These are phyloP conservation scores for Stenchaetothrips biformis DNA, from an alignment of 2,888 invertebrate species.

Conservation along the genomic window DNA sequence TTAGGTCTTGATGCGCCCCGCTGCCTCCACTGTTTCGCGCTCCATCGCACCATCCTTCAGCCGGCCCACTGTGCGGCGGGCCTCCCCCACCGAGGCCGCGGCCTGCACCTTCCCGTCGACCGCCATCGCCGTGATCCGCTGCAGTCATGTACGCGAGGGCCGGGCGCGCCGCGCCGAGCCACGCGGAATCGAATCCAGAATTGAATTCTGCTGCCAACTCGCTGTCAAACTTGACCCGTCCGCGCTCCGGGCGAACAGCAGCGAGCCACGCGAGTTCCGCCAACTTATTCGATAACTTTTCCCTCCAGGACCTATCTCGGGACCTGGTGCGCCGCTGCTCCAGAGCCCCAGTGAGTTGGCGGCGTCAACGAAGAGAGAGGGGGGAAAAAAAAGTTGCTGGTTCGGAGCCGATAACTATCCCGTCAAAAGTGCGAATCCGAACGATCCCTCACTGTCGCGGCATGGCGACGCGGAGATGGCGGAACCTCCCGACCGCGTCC, in stretches of 20 bases:
- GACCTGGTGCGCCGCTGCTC: neutral
- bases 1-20: neutral
- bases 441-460: constrained; percentile 3
- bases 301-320: neutral
- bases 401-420: constrained; percentile 11
- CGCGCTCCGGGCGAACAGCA: too few species aligned
- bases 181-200: too few species aligned
- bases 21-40: neutral
- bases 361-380: neutral
- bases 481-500: neutral
- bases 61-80: too few species aligned
- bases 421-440: constrained; percentile 21
- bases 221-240: too few species aligned
- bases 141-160: too few species aligned
- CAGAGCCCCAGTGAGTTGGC: neutral
- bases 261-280: neutral
- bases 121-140: too few species aligned
- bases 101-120: too few species aligned
- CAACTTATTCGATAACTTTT: neutral
- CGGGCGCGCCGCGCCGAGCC: too few species aligned
- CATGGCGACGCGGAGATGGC: neutral
- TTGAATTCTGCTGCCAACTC: too few species aligned
- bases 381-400: too few species aligned
- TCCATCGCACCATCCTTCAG: too few species aligned
- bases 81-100: too few species aligned